These are phyloP conservation scores for Incurvaria masculella DNA, from an alignment of 2,888 invertebrate genomes.

Conservation along the genomic window DNA sequence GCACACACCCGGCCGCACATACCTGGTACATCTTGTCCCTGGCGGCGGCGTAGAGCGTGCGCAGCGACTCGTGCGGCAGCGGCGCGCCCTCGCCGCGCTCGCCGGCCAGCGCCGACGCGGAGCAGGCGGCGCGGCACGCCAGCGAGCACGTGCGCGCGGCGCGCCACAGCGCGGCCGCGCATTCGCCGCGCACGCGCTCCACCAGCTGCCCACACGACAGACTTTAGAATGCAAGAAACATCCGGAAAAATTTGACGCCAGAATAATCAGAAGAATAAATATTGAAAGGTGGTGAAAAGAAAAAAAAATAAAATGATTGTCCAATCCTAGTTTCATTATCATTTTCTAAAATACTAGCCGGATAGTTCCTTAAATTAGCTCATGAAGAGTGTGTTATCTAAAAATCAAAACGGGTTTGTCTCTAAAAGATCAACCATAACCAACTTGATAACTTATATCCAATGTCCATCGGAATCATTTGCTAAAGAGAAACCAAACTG, in stretches of 20 bases:
- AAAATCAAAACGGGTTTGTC: too few species aligned
- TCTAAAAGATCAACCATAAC: too few species aligned
- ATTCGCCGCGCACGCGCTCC: constrained; percentile 34
- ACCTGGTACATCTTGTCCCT: constrained; percentile 61
- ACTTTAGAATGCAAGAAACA: background rate
- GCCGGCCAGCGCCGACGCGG: constrained; percentile 39
- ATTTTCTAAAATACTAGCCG: too few species aligned
- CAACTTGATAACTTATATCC: too few species aligned
- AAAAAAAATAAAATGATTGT: background rate
- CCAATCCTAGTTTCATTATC: too few species aligned
- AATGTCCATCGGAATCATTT: too few species aligned
- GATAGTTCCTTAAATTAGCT: too few species aligned
- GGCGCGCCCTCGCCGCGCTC: constrained; percentile 42
- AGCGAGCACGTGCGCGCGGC: constrained; percentile 32
- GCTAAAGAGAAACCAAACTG: too few species aligned
- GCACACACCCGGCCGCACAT: constrained; percentile 21
- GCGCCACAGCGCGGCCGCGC: constrained; percentile 25
- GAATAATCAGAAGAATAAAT: too few species aligned
- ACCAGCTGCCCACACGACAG: constrained; percentile 27
- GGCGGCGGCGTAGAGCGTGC: constrained; percentile 49
- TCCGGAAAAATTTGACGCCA: background rate
- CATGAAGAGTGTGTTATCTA: too few species aligned
- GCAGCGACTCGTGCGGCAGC: constrained; percentile 27
- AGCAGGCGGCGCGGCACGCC: constrained; percentile 21
- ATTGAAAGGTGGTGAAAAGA: background rate